Evolutionary conservation across 2,888 invertebrate species (phyloP).

Genomic region (Strigamia transsilvanica): DNA sequence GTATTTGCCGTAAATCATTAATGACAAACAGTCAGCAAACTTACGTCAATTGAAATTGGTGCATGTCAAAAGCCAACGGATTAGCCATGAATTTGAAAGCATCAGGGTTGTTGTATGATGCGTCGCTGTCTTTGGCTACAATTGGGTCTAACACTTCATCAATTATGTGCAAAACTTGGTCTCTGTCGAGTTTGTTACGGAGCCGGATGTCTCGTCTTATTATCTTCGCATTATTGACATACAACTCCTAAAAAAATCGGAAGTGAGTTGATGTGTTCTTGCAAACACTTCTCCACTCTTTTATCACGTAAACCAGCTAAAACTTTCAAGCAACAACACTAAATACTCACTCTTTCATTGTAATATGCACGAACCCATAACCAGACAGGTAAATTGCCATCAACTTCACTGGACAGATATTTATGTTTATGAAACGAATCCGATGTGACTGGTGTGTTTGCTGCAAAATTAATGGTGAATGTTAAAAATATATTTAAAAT

Average conservation of each 20-base stretch:
- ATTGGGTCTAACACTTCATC: slow-evolving; percentile 86
- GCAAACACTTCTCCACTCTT: too few species aligned
- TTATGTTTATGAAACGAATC: slow-evolving; percentile 56
- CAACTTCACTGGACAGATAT: slow-evolving; percentile 76
- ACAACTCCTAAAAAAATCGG: slow-evolving; percentile 62
- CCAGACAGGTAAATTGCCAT: slow-evolving; percentile 86
- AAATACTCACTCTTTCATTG: slow-evolving; percentile 70
- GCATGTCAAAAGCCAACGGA: slow-evolving; percentile 55
- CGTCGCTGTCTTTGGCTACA: slow-evolving; percentile 59
- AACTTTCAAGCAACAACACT: background rate
- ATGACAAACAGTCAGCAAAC: slow-evolving; percentile 18
- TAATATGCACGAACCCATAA: slow-evolving; percentile 72
- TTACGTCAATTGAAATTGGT: slow-evolving; percentile 52
- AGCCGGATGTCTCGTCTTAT: slow-evolving; percentile 67
- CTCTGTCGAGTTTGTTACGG: slow-evolving; percentile 50
- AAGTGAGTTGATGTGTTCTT: too few species aligned
- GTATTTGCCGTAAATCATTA: slow-evolving; percentile 11
- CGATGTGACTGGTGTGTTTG: slow-evolving; percentile 56
- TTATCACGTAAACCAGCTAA: background rate
- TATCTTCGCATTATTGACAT: slow-evolving; percentile 85
- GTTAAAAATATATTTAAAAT: background rate
- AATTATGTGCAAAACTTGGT: slow-evolving; percentile 81
- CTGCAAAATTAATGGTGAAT: slow-evolving; percentile 54
- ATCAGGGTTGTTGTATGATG: slow-evolving; percentile 57
- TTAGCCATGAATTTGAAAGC: slow-evolving; percentile 57